These are phyloP conservation scores for Dipodomys stephensi DNA, from an alignment of 2,113 vertebrate genomes.

Conservation along the genomic window DNA sequence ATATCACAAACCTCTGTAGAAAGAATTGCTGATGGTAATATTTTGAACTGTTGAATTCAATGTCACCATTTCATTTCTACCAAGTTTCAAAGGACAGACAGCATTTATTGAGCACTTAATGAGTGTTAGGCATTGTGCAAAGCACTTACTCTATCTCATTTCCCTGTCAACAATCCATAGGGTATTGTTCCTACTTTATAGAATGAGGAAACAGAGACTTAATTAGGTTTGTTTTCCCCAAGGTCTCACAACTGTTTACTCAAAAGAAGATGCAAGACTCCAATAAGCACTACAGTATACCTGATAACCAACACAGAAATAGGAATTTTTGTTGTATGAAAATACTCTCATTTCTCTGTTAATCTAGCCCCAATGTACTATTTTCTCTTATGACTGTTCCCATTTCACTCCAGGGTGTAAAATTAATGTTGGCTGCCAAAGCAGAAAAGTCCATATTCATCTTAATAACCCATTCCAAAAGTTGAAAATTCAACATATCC, in stretches of 20 bases:
- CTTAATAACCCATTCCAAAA: slow-evolving; percentile 9
- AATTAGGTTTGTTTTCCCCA: slow-evolving; percentile 21
- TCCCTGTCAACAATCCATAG: not conserved
- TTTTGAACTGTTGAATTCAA: not conserved
- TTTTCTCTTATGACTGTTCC: slow-evolving; percentile 28
- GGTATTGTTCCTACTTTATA: not conserved
- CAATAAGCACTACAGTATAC: not conserved
- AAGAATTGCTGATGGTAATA: slow-evolving; percentile 5
- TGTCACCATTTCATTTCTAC: not conserved
- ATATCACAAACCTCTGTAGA: not conserved
- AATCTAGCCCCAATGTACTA: not conserved
- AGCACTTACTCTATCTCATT: slow-evolving; percentile 1
- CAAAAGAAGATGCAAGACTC: not conserved
- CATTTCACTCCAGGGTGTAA: not conserved
- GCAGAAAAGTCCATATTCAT: slow-evolving; percentile 7
- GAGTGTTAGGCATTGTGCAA: not conserved
- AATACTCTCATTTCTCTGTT: not conserved
- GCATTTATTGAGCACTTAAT: slow-evolving; percentile 6
- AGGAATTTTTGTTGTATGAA: not conserved
- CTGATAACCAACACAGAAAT: not conserved
- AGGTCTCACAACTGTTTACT: not conserved
- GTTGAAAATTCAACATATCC: not conserved
- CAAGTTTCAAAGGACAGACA: slow-evolving; percentile 46
- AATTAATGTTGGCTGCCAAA: slow-evolving; percentile 50
- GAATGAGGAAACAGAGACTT: slow-evolving; percentile 42